Percentiles rank a stretch among this genome's conserved stretches.
Evolutionary conservation across 1,140 invertebrate species (phyloP).

Genomic region (Pygmarrhopalites habei): DNA sequence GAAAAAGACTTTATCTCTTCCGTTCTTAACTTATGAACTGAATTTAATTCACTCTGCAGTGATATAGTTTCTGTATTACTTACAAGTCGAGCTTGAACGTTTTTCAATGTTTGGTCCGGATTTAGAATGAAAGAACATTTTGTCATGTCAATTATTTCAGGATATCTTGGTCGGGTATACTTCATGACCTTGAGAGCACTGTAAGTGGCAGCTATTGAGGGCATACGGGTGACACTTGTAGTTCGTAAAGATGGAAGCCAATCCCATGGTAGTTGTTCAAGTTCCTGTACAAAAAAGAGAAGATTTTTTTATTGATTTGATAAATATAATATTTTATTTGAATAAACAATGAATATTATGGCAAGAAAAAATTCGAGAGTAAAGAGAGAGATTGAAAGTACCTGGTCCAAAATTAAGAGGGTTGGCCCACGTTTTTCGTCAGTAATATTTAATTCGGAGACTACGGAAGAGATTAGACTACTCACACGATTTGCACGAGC

Average conservation of each 20-base stretch:
- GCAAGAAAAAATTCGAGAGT: background rate
- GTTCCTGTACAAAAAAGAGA: conserved; percentile 18
- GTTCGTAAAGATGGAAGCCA: conserved; percentile 20
- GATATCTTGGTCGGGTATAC: conserved; percentile 1
- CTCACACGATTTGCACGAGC: background rate
- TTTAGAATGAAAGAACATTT: conserved; percentile 31
- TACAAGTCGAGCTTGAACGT: conserved; percentile 30
- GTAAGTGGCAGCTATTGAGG: conserved; percentile 26
- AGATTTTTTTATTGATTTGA: no score
- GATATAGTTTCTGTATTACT: no score
- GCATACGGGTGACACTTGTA: conserved; percentile 33
- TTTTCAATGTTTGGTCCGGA: conserved; percentile 29
- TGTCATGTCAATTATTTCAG: conserved; percentile 9
- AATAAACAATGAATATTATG: no score
- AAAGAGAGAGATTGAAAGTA: conserved; percentile 2
- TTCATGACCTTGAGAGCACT: conserved; percentile 3
- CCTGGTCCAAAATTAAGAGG: conserved; percentile 34
- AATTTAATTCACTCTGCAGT: no score
- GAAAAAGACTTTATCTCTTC: no score
- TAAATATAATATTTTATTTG: no score
- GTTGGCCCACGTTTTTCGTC: conserved; percentile 23
- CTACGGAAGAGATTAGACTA: no score
- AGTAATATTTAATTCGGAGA: background rate
- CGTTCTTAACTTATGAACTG: no score
- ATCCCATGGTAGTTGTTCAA: conserved; percentile 36